Conservation (phyloP, 2,113 vertebrate genomes). For the Ictalurus furcatus region DNA sequence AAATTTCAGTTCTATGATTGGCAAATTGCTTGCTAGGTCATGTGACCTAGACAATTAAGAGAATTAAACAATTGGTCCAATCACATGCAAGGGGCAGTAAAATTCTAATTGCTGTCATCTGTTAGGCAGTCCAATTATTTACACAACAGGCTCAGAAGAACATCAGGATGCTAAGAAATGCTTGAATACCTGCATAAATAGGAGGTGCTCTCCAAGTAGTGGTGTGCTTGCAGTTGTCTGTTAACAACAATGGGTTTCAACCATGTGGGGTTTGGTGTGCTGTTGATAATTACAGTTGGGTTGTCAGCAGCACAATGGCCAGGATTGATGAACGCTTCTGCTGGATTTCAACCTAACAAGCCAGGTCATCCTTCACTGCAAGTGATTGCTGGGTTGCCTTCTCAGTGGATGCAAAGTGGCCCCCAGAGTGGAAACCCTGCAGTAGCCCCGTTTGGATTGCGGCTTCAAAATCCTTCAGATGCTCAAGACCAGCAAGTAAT, state of each 20-base stretch:
- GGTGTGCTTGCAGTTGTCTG: neutral
- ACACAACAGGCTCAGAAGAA: neutral
- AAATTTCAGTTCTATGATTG: neutral
- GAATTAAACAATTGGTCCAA: neutral
- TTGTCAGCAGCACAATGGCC: neutral
- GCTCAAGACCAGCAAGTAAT: neutral
- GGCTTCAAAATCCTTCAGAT: neutral
- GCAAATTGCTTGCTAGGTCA: neutral
- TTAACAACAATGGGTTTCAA: neutral
- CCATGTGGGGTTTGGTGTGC: neutral
- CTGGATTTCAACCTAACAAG: neutral
- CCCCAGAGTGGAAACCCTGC: neutral
- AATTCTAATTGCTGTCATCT: neutral
- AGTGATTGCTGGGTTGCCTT: neutral
- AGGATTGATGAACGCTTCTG: neutral
- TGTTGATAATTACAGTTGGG: neutral
- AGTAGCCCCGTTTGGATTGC: neutral
- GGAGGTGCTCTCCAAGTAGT: too few relatives aligned
- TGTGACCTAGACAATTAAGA: neutral
- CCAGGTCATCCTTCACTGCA: neutral
- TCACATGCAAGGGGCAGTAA: neutral
- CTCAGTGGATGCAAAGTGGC: neutral
- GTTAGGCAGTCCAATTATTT: neutral
- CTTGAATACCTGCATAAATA: neutral
- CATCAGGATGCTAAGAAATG: conserved; percentile 1